phyloP scores from a whole-genome alignment of 92 coral and sea anemone species.

The Porites divaricata region DNA sequence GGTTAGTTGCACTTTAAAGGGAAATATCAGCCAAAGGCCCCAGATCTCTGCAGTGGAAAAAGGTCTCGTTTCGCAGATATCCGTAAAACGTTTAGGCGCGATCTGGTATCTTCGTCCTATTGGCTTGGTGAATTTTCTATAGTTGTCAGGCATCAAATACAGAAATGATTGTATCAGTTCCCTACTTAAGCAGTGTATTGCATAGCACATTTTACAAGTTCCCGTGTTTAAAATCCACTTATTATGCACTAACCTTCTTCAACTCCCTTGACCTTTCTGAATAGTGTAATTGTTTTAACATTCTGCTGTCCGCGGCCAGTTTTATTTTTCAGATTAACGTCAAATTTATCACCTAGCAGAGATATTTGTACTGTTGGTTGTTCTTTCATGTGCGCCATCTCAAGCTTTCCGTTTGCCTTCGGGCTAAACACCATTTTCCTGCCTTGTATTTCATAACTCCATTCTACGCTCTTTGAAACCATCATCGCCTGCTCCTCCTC shows the following conservation, averaged over 20 bases:
- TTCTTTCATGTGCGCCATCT: constrained; percentile 68
- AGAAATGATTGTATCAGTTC: no score
- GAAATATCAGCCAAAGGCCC: no score
- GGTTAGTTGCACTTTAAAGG: no score
- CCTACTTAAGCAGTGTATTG: no score
- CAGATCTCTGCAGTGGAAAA: no score
- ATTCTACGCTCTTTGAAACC: constrained; percentile 60
- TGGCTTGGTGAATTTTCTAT: no score
- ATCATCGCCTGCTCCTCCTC: constrained; percentile 58
- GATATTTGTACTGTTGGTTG: constrained; percentile 41
- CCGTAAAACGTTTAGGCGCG: no score
- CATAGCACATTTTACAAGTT: no score
- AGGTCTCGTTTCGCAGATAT: no score
- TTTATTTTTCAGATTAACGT: constrained; percentile 46
- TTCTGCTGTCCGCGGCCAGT: constrained; percentile 30
- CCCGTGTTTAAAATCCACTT: no score
- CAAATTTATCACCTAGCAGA: constrained; percentile 57
- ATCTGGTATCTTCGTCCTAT: no score
- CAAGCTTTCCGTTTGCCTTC: constrained; percentile 63
- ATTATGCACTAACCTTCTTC: constrained; percentile 13
- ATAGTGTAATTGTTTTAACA: constrained; percentile 28
- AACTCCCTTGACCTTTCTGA: constrained; percentile 7
- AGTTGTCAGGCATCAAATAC: no score
- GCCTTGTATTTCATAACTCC: constrained; percentile 66
- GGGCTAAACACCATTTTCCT: constrained; percentile 43